A percentile compares a stretch with the other conserved stretches of the same genome.
Conservation (phyloP, 2,113 vertebrate genomes). For the Lethenteron camtschaticum region DNA sequence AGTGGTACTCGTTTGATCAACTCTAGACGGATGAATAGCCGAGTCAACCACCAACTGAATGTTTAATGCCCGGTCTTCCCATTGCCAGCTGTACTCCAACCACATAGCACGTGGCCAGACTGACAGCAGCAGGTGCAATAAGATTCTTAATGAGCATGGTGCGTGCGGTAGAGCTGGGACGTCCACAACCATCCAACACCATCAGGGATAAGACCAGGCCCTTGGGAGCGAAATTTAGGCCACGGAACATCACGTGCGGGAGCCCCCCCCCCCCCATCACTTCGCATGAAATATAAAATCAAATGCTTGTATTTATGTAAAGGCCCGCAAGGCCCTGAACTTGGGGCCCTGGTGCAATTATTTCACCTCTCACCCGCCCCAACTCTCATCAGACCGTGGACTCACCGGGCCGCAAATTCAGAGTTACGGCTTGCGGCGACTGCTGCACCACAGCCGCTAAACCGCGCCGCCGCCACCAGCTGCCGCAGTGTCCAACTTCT, state of each 20-base stretch:
- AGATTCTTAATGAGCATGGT: too few species aligned
- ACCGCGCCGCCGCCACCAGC: slow-evolving; percentile 21
- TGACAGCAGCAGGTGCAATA: too few species aligned
- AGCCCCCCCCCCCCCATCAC: background rate
- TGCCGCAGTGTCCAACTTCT: slow-evolving; percentile 16
- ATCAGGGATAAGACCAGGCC: too few species aligned
- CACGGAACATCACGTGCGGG: background rate
- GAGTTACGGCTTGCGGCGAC: slow-evolving; percentile 45
- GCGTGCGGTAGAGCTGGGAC: too few species aligned
- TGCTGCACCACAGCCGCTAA: slow-evolving; percentile 50
- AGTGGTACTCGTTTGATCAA: too few species aligned
- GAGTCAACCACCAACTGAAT: too few species aligned
- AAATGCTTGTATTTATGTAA: background rate
- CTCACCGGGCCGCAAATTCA: slow-evolving; percentile 63
- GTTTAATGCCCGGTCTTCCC: too few species aligned
- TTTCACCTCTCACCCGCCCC: background rate
- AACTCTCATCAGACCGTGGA: background rate
- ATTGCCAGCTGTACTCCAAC: too few species aligned
- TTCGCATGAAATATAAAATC: background rate
- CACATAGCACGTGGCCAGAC: too few species aligned
- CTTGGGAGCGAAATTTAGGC: background rate
- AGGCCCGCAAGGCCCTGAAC: background rate
- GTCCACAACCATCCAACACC: too few species aligned
- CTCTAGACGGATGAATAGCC: too few species aligned
- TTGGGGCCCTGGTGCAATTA: background rate